Evolutionary conservation across 1,140 invertebrate genomes (phyloP).

Genomic region (Saxidomus purpurata): DNA sequence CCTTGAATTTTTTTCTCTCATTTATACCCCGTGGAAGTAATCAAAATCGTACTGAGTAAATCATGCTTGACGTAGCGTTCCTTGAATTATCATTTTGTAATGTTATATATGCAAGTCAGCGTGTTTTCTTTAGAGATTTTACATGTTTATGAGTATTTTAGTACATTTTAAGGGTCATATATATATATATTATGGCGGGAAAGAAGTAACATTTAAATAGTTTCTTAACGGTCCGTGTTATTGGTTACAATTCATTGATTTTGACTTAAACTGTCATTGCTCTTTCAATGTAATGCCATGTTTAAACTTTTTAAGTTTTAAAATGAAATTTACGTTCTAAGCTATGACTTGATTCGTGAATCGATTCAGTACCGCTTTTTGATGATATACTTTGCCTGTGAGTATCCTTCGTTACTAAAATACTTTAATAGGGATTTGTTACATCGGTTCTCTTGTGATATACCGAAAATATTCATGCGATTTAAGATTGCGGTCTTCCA

Average conservation of each 20-base stretch:
- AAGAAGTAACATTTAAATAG: not conserved
- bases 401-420: no score
- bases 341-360: not conserved
- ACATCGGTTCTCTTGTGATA: no score
- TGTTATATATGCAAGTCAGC: not conserved
- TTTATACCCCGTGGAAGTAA: constrained; percentile 1
- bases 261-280: constrained; percentile 1
- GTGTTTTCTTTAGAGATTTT: not conserved
- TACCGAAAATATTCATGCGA: no score
- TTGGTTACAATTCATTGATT: constrained; percentile 27
- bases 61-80: constrained; percentile 2
- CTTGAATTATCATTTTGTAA: constrained; percentile 24
- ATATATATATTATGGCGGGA: constrained; percentile 18
- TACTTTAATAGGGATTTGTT: no score
- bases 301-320: not conserved
- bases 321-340: not conserved
- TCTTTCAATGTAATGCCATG: not conserved
- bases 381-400: no score
- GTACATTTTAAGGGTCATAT: constrained; percentile 22
- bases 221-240: constrained; percentile 43
- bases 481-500: no score
- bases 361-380: no score
- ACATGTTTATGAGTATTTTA: constrained; percentile 30
- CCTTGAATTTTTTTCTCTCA: constrained; percentile 5
- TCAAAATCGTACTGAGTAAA: constrained; percentile 8